phyloP scores from a whole-genome alignment of 2,888 invertebrate genomes.

The Hyles lineata region DNA sequence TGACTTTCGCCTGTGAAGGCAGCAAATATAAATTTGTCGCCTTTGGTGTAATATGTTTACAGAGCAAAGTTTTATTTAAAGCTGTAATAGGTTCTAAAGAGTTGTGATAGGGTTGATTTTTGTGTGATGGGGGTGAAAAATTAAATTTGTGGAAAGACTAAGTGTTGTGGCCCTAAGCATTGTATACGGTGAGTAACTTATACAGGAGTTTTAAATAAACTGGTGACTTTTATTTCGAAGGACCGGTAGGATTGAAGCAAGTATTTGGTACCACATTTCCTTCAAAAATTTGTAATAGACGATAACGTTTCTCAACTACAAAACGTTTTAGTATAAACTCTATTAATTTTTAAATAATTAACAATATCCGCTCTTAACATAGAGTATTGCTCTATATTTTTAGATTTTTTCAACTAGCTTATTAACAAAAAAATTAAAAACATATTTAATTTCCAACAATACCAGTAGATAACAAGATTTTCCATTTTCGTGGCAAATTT shows the following conservation, averaged over 20 bases:
- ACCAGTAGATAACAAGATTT: too few relatives aligned
- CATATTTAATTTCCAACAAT: too few relatives aligned
- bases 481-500: too few relatives aligned
- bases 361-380: too few relatives aligned
- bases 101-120: constrained; percentile 37
- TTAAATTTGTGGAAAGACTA: constrained; percentile 41
- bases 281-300: background rate
- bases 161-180: constrained; percentile 55
- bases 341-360: too few relatives aligned
- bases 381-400: too few relatives aligned
- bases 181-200: constrained; percentile 56
- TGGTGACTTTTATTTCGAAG: constrained; percentile 14
- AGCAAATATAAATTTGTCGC: constrained; percentile 34
- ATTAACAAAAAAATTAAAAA: too few relatives aligned
- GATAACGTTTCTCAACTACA: background rate
- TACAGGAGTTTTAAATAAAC: constrained; percentile 42
- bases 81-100: constrained; percentile 23
- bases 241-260: background rate
- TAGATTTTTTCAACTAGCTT: too few relatives aligned
- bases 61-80: constrained; percentile 38
- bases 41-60: constrained; percentile 48
- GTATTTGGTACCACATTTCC: background rate
- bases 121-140: background rate
- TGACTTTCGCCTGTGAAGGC: constrained; percentile 35
- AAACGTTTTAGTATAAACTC: too few relatives aligned